phyloP scores from a whole-genome alignment of 1,140 invertebrate genomes.

The Drosophila chauvacae region DNA sequence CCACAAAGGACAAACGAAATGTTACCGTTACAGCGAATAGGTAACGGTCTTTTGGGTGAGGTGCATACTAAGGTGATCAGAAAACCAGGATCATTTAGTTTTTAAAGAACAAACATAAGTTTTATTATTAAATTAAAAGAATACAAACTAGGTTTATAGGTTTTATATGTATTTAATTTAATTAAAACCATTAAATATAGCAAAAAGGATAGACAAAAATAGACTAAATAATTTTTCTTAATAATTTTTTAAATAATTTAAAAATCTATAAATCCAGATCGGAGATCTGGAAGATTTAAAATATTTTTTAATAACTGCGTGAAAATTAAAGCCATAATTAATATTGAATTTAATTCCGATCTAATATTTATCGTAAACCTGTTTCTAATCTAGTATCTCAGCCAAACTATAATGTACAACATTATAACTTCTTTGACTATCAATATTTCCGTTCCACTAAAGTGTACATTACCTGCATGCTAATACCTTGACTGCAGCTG shows the following conservation, averaged over 20 bases:
- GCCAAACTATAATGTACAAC: background rate
- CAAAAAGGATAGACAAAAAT: too few species aligned
- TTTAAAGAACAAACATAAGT: background rate
- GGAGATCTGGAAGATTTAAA: background rate
- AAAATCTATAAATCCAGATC: too few species aligned
- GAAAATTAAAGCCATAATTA: too few species aligned
- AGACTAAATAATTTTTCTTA: too few species aligned
- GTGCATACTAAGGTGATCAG: constrained; percentile 16
- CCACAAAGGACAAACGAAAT: constrained; percentile 77
- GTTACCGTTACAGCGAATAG: constrained; percentile 20
- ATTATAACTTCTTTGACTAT: background rate
- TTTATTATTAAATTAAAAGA: background rate
- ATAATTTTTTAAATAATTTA: too few species aligned
- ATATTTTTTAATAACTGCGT: too few species aligned
- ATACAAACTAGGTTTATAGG: too few species aligned
- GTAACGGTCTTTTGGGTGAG: constrained; percentile 7
- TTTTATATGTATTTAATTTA: too few species aligned
- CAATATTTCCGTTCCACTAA: background rate
- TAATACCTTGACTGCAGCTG: constrained; percentile 8
- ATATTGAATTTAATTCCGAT: background rate
- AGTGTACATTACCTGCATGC: background rate
- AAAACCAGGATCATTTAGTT: background rate
- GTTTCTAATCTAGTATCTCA: fast-evolving
- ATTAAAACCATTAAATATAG: too few species aligned
- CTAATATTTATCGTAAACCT: background rate